A percentile compares a stretch with the other conserved stretches of the same genome.
Conservation (phyloP, 64 coral and sea anemone species). For the Hydrozoanthus tunicans region DNA sequence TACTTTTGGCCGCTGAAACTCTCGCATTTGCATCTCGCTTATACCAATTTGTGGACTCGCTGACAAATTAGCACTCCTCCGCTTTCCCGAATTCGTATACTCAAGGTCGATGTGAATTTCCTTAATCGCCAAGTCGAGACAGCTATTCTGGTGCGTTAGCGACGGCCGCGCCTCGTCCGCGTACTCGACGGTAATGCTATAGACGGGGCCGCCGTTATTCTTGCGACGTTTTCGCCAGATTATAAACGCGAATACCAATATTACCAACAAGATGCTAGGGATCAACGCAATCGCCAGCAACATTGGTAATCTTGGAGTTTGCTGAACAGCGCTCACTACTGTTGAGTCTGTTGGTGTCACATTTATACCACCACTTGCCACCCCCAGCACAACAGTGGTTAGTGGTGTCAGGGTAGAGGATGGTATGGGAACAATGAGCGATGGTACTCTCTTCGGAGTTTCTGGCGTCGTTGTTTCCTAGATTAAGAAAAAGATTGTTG, state of each 20-base stretch:
- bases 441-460: not conserved
- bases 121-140: slow-evolving; percentile 80
- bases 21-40: slow-evolving; percentile 69
- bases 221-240: slow-evolving; percentile 62
- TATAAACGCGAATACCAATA: slow-evolving; percentile 30
- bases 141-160: slow-evolving; percentile 59
- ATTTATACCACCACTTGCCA: not conserved
- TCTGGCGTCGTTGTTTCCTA: not conserved
- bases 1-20: slow-evolving; percentile 56
- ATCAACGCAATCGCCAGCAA: slow-evolving; percentile 27
- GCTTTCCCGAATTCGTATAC: slow-evolving; percentile 52
- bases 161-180: slow-evolving; percentile 45
- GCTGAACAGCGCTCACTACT: not conserved
- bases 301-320: slow-evolving; percentile 16
- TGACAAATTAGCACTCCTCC: slow-evolving; percentile 48
- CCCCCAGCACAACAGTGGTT: not conserved
- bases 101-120: slow-evolving; percentile 89
- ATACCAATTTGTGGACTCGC: slow-evolving; percentile 42
- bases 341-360: not conserved
- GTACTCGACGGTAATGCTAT: slow-evolving; percentile 81
- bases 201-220: slow-evolving; percentile 57
- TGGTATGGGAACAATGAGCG: not conserved
- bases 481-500: not conserved
- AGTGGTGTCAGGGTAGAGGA: not conserved
- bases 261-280: slow-evolving; percentile 34